Evolutionary conservation across 2,113 vertebrate species (phyloP).

Genomic region (Eidolon helvum): DNA sequence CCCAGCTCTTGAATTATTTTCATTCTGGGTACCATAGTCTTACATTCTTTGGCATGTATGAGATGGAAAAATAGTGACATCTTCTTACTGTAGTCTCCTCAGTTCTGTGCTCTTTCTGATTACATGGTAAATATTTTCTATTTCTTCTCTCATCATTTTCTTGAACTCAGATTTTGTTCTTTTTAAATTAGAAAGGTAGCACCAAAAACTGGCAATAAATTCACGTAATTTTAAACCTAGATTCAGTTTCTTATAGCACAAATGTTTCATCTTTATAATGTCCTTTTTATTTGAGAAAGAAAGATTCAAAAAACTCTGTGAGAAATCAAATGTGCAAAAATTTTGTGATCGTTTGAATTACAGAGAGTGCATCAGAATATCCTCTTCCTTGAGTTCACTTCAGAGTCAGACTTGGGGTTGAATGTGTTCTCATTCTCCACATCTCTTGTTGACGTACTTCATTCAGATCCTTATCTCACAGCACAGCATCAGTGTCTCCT

Average conservation of each 20-base stretch:
- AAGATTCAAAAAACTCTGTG: not conserved
- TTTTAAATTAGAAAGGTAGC: not conserved
- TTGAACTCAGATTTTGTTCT: not conserved
- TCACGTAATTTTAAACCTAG: not conserved
- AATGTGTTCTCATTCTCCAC: not conserved
- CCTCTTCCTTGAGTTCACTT: not conserved
- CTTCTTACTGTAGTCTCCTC: not conserved
- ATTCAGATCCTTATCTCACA: conserved; percentile 40
- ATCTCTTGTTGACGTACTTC: not conserved
- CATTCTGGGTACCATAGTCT: not conserved
- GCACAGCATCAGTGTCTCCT: conserved; percentile 37
- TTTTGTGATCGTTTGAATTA: not conserved
- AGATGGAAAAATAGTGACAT: not conserved
- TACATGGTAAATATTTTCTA: not conserved
- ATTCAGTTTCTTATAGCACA: not conserved
- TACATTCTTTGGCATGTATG: not conserved
- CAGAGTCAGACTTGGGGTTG: conserved; percentile 11
- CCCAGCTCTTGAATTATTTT: not conserved
- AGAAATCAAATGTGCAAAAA: not conserved
- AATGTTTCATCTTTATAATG: conserved; percentile 25
- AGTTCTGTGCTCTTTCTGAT: not conserved
- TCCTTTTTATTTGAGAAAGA: not conserved
- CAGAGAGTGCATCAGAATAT: not conserved
- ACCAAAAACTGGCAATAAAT: not conserved
- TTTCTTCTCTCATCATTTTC: not conserved